These are phyloP conservation scores for Tiaroga cobitis DNA, from an alignment of 2,797 vertebrate genomes.

Conservation along the genomic window DNA sequence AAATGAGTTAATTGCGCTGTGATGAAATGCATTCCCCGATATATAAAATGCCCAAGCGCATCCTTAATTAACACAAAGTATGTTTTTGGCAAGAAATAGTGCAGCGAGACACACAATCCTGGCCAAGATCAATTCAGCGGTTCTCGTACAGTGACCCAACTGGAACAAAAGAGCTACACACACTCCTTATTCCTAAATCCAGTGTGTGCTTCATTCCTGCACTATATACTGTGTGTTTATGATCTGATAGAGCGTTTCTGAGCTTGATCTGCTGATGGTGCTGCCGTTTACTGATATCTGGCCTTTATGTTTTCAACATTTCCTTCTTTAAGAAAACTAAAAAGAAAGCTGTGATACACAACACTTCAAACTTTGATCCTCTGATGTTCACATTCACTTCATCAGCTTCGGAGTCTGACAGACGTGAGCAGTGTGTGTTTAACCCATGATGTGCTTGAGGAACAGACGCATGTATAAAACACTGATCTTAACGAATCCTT, in stretches of 20 bases:
- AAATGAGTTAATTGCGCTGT: not conserved
- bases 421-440: too few species aligned
- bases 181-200: not conserved
- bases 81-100: slow-evolving; percentile 49
- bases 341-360: too few species aligned
- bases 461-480: too few species aligned
- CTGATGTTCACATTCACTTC: too few species aligned
- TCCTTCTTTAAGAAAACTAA: not conserved
- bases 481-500: too few species aligned
- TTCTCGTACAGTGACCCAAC: not conserved
- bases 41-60: slow-evolving; percentile 18
- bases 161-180: not conserved
- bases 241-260: too few species aligned
- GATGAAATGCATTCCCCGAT: slow-evolving; percentile 30
- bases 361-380: too few species aligned
- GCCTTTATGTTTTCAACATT: not conserved
- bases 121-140: slow-evolving; percentile 38
- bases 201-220: not conserved
- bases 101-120: slow-evolving; percentile 7
- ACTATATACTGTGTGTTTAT: not conserved
- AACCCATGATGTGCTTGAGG: too few species aligned
- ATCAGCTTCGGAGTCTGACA: too few species aligned
- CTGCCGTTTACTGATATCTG: not conserved
- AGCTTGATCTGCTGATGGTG: not conserved
- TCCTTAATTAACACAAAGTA: slow-evolving; percentile 47